phyloP scores from a whole-genome alignment of 2,113 vertebrate genomes.

The Fulmarus glacialis region DNA sequence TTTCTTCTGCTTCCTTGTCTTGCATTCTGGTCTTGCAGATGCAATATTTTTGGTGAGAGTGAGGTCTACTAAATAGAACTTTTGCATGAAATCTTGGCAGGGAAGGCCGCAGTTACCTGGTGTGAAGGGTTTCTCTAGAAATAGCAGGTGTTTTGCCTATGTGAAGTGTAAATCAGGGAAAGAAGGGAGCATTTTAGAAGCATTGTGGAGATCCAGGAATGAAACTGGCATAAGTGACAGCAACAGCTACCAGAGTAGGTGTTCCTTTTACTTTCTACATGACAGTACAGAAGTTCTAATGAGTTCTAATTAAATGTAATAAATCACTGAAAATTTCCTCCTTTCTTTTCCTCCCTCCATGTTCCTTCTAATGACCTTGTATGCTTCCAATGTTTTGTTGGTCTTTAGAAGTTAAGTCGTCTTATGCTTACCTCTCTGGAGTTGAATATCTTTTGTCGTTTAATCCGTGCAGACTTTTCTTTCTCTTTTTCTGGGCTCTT shows the following conservation, averaged over 20 bases:
- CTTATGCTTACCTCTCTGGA: background rate
- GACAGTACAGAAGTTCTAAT: background rate
- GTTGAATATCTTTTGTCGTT: background rate
- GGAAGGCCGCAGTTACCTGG: background rate
- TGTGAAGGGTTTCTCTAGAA: background rate
- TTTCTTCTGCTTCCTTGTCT: background rate
- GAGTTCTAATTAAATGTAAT: background rate
- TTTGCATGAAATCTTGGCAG: background rate
- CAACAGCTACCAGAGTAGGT: background rate
- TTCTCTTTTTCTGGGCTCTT: background rate
- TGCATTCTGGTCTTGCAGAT: background rate
- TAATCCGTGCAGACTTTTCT: background rate
- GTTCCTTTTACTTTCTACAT: background rate
- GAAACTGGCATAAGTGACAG: background rate
- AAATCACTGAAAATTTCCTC: background rate
- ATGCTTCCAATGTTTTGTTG: background rate
- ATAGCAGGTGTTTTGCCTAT: background rate
- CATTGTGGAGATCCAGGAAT: background rate
- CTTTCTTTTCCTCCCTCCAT: background rate
- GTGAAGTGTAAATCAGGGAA: background rate
- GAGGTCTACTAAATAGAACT: background rate
- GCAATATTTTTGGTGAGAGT: background rate
- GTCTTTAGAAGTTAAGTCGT: background rate
- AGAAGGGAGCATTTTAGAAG: background rate
- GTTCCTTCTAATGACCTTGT: background rate